These are phyloP conservation scores for Spongilla lacustris DNA, from an alignment of 37 sponge, comb jelly and placozoan species.

Conservation along the genomic window DNA sequence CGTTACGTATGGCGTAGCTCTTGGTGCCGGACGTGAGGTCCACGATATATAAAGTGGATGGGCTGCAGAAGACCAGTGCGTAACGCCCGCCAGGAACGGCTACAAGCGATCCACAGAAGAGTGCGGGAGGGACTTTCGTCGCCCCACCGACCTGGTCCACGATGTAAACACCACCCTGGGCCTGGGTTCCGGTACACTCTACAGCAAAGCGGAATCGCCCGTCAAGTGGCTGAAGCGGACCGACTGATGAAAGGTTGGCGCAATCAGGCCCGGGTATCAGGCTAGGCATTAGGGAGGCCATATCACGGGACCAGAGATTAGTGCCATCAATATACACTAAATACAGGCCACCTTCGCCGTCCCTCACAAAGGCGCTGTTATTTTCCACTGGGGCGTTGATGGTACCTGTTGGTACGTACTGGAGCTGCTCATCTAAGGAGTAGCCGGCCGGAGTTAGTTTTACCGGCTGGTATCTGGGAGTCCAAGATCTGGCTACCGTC, in stretches of 20 bases:
- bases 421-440: neutral
- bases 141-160: neutral
- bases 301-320: neutral
- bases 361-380: neutral
- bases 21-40: neutral
- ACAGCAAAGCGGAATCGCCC: neutral
- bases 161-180: neutral
- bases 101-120: neutral
- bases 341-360: neutral
- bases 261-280: neutral
- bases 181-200: neutral
- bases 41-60: neutral
- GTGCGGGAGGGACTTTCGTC: neutral
- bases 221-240: neutral
- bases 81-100: neutral
- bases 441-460: neutral
- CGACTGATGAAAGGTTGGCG: neutral
- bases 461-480: neutral
- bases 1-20: neutral
- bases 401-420: neutral
- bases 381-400: neutral
- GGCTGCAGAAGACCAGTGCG: neutral
- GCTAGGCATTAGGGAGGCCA: neutral
- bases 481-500: neutral
- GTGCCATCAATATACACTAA: neutral